Base-by-base conservation (phyloP, 2,888 invertebrate species). In the Diarsia brunnea region DNA sequence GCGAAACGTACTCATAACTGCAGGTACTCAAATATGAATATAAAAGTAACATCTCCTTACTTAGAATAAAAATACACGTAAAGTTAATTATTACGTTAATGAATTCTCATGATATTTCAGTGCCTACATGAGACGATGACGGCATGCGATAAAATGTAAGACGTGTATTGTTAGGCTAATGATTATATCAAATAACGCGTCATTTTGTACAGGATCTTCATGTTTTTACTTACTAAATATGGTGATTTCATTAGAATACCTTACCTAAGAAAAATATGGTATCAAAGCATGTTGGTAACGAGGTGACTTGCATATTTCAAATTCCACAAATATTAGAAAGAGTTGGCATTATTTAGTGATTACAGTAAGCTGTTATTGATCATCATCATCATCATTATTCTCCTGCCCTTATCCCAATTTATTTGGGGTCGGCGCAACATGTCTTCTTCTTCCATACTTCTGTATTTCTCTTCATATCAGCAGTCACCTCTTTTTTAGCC, bases 121-220 rank as follows among this genome's bases (percentile, higher is more conserved):
- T 75, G 64, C 49, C 63, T 68, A 60, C 66, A 69, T 49, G 58
- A 58, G 66, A 71, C 61, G 82, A 78, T 86, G 81, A 84, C 65
- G 72, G 38, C 58, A 78, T 75, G 45, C 14, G 82, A 82, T 86
- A 82, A 63, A 79, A 75, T 67, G 61, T 64, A 53, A 74, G 73
- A 76, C 87, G 77, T 85, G 79, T 87, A 66, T 84, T 79, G 75
- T 82, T 77, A 74, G 24, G 71, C 58, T 87, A 87, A 87, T 80
- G 75, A 83, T 72, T 79, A 79, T 76, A 51, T 67, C 77, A 84
- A 85, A 87, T 69, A 87, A 73, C n/a, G 70, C 68, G 72, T 78
- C 76, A 80, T 49, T 53, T 70, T 67, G 49, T 78, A 67, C 66
- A 85, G 84, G 82, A 84, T 87, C 60, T 80, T 69, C 43, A 61